A percentile compares a stretch with the other conserved stretches of the same genome.
Evolutionary conservation across 2,888 invertebrate species (phyloP).

Genomic region (Polyploca ridens): DNA sequence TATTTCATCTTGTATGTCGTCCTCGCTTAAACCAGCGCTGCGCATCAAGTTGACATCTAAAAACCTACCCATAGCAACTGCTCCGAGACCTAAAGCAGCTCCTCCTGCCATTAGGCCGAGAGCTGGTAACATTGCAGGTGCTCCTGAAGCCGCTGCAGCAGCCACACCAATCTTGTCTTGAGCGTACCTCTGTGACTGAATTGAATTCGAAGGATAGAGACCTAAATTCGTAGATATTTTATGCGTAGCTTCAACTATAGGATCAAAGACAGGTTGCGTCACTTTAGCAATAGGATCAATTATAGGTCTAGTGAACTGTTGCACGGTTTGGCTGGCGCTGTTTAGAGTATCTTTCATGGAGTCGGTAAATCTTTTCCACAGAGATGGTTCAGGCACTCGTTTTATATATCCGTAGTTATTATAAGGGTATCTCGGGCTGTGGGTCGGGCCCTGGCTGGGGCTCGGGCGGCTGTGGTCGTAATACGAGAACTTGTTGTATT

Average conservation of each 20-base stretch:
- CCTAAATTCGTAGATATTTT: constrained; percentile 92
- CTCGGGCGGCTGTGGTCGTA: constrained; percentile 78
- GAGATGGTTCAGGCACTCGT: constrained; percentile 84
- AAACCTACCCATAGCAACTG: constrained; percentile 90
- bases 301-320: constrained; percentile 86
- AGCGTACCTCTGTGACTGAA: constrained; percentile 75
- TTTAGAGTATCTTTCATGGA: constrained; percentile 89
- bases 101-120: constrained; percentile 92
- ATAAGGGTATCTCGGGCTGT: constrained; percentile 81
- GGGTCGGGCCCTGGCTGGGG: constrained; percentile 29
- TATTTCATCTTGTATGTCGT: constrained; percentile 66
- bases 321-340: constrained; percentile 88
- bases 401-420: constrained; percentile 86
- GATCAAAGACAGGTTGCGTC: constrained; percentile 88
- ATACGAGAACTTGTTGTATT: constrained; percentile 82
- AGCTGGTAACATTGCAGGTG: constrained; percentile 89
- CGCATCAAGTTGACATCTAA: constrained; percentile 87
- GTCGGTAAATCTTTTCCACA: constrained; percentile 90
- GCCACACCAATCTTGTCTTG: constrained; percentile 87
- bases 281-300: constrained; percentile 84
- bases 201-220: constrained; percentile 78
- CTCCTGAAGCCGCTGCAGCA: constrained; percentile 80
- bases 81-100: constrained; percentile 92
- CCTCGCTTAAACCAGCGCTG: constrained; percentile 73
- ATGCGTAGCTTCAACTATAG: constrained; percentile 90